Base-by-base conservation (phyloP, 2,113 vertebrate genomes). In the Paraplagusia blochii region DNA sequence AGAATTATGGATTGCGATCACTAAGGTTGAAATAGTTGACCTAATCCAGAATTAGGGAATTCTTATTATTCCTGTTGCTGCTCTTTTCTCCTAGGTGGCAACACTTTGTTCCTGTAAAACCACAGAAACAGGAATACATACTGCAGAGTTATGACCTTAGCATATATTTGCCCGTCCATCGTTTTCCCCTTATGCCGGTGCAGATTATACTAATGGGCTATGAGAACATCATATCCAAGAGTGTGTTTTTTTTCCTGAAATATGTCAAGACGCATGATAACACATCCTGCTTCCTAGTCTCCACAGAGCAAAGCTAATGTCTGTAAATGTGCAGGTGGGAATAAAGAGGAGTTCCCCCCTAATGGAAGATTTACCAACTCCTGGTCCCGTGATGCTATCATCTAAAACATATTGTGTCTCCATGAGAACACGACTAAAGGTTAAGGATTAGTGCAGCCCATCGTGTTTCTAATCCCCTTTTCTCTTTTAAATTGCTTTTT, bases 401-500 rank as follows among this genome's bases (percentile, higher is more conserved):
- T 72, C 72, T 69, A 69, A 65, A 58, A 58, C 85, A 81, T 81
- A 86, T 83, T 80, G 76, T 83, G 76, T 69, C 77, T 82, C 70
- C 77, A 84, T 76, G 81, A 84, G 81, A 87, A 86, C 75, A 77
- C 56, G 72, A 82, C 73, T 82, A 81, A 86, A 88, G 85, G 84
- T 89, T 85, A 85, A 85, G 82, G 81, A 88, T 88, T 88, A 88
- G 79, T 69, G 71, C 63, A 69, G 79, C 58, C 75, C 80, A 77
- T 69, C 63, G 72, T 80, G 69, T 82, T 87, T 77, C 71, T 84
- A 86, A 88, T 88, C 84, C 82, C 82, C 74, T 87, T 84, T 86
- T 80, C 77, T 80, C 72, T 82, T 79, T 83, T 87, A 85, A 88
- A 86, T 85, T 81, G 84, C 79, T 79, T 83, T 81, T 83, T 87